phyloP scores from a whole-genome alignment of 2,113 vertebrate species.

The Catharus minimus region DNA sequence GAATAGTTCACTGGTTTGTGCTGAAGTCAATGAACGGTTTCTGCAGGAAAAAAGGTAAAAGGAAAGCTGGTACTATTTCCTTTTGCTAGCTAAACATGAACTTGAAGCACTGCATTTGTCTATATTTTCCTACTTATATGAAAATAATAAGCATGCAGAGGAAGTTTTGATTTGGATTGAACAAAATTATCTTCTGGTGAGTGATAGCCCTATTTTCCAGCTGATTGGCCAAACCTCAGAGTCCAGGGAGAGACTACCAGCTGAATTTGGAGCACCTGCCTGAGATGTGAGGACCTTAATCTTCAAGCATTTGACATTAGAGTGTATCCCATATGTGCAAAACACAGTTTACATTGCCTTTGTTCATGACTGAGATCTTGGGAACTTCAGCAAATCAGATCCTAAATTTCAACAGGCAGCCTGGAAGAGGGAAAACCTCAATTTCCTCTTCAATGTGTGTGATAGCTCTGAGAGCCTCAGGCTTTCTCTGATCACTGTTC shows the following conservation, averaged over 20 bases:
- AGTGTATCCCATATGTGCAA: background rate
- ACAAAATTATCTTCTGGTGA: background rate
- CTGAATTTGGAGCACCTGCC: background rate
- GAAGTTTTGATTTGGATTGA: background rate
- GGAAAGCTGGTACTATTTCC: background rate
- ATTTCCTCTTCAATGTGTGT: background rate
- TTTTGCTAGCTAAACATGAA: background rate
- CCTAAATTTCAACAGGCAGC: background rate
- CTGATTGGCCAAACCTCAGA: background rate
- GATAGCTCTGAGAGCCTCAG: background rate
- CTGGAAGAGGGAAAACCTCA: background rate
- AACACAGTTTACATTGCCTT: background rate
- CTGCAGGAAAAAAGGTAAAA: background rate
- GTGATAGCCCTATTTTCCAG: background rate
- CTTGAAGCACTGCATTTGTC: background rate
- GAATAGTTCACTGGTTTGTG: background rate
- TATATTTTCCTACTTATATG: background rate
- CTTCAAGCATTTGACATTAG: background rate
- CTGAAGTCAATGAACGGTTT: background rate
- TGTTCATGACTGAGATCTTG: background rate
- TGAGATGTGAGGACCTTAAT: background rate
- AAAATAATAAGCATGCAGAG: background rate
- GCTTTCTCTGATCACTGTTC: background rate
- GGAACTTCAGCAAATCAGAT: background rate
- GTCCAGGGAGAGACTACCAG: background rate